Conservation (phyloP, 1,140 invertebrate species). For the Lamellibrachia luymesi region DNA sequence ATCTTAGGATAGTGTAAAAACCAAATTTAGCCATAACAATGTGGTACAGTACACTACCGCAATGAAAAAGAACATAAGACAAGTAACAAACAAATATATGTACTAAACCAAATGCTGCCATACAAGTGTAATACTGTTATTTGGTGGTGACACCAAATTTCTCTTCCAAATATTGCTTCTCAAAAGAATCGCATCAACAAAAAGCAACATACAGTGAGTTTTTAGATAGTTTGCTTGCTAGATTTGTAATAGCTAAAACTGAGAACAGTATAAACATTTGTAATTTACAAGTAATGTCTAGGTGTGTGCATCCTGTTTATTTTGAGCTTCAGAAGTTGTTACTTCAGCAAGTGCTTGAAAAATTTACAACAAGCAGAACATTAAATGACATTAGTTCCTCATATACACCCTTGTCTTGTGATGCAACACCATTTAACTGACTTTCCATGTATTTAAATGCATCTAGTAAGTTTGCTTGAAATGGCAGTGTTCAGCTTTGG, state of each 20-base stretch:
- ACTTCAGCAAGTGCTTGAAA: not conserved
- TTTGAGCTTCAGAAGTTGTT: not conserved
- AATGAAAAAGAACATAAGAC: not conserved
- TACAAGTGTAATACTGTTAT: not conserved
- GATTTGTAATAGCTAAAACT: not conserved
- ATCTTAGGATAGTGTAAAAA: not conserved
- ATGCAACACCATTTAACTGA: not conserved
- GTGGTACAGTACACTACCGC: not conserved
- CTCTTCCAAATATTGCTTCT: not conserved
- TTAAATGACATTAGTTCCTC: not conserved
- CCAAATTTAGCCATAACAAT: not conserved
- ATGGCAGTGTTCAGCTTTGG: not conserved
- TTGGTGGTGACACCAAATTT: not conserved
- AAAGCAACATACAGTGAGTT: not conserved
- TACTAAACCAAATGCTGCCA: not conserved
- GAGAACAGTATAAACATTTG: not conserved
- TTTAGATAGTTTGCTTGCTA: not conserved
- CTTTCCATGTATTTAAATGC: not conserved
- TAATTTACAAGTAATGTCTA: not conserved
- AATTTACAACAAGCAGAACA: not conserved
- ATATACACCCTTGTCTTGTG: not conserved
- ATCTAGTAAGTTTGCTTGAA: not conserved
- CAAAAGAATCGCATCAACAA: not conserved
- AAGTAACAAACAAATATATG: not conserved
- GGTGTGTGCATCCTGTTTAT: not conserved